These are phyloP conservation scores for Stenotaenia linearis DNA, from an alignment of 2,888 invertebrate genomes.

Conservation along the genomic window DNA sequence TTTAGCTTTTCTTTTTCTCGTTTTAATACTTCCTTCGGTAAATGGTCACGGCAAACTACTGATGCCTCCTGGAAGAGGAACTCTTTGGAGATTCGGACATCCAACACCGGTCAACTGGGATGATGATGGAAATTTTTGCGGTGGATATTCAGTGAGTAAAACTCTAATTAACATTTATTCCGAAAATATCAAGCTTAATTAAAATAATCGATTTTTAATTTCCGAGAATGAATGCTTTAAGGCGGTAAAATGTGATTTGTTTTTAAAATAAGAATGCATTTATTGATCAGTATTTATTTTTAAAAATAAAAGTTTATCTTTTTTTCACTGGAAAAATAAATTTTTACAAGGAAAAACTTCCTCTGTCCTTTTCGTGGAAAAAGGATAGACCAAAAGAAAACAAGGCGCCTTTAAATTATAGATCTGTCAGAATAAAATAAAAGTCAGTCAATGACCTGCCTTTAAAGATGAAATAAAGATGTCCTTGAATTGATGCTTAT, in stretches of 20 bases:
- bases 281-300: too few species aligned
- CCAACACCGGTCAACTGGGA: slow-evolving; percentile 13
- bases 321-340: neutral
- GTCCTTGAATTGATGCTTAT: neutral
- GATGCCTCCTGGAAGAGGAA: slow-evolving; percentile 19
- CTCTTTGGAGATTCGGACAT: slow-evolving; percentile 27
- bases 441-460: slow-evolving; percentile 7
- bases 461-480: neutral
- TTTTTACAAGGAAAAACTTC: neutral
- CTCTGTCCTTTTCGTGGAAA: neutral
- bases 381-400: neutral
- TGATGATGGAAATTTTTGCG: slow-evolving; percentile 29
- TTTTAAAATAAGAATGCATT: too few species aligned
- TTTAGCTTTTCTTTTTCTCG: neutral
- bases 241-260: too few species aligned
- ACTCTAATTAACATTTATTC: neutral
- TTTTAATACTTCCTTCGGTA: neutral
- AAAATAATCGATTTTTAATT: too few species aligned
- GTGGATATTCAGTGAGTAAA: slow-evolving; percentile 28
- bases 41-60: slow-evolving; percentile 8
- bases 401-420: slow-evolving; percentile 24
- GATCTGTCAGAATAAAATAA: slow-evolving; percentile 5
- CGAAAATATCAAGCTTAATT: too few species aligned
- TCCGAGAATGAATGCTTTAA: too few species aligned
- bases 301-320: too few species aligned